These are phyloP conservation scores for Hypolimnas misippus DNA, from an alignment of 2,888 invertebrate species.

Conservation along the genomic window DNA sequence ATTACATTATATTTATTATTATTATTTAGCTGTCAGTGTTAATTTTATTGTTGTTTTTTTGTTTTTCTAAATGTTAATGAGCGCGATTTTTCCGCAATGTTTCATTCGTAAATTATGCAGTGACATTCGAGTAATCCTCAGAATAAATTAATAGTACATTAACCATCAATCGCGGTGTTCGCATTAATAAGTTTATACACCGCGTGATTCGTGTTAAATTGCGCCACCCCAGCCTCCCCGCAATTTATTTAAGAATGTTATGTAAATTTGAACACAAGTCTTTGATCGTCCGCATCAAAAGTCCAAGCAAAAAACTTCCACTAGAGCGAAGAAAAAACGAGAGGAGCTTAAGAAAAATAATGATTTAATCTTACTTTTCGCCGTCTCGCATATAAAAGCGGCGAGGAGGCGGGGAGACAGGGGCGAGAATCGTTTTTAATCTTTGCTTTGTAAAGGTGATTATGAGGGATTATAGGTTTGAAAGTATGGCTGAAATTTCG, in stretches of 20 bases:
- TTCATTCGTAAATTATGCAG: slow-evolving; percentile 57
- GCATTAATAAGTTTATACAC: slow-evolving; percentile 79
- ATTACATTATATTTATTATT: not conserved
- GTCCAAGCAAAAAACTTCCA: slow-evolving; percentile 80
- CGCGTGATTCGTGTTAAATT: slow-evolving; percentile 58
- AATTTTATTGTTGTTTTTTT: not conserved
- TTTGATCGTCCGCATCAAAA: slow-evolving; percentile 84
- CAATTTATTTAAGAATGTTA: slow-evolving; percentile 84
- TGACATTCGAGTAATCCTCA: slow-evolving; percentile 65
- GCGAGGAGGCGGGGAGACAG: slow-evolving; percentile 53
- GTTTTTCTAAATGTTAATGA: slow-evolving; percentile 1
- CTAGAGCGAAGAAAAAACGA: slow-evolving; percentile 76
- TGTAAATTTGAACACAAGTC: slow-evolving; percentile 84
- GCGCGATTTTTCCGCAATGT: slow-evolving; percentile 32
- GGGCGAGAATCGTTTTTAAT: slow-evolving; percentile 84
- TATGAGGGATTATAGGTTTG: slow-evolving; percentile 85
- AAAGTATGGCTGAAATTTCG: slow-evolving; percentile 83
- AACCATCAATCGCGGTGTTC: slow-evolving; percentile 66
- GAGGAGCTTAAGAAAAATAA: slow-evolving; percentile 84
- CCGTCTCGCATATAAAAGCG: slow-evolving; percentile 83
- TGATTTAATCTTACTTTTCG: slow-evolving; percentile 84
- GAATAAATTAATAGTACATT: slow-evolving; percentile 79
- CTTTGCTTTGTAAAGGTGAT: slow-evolving; percentile 86
- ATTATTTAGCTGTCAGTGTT: not conserved
- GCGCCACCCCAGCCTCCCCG: slow-evolving; percentile 64